Conservation (phyloP, 2,888 invertebrate species). For the Drosophila eohydei region DNA sequence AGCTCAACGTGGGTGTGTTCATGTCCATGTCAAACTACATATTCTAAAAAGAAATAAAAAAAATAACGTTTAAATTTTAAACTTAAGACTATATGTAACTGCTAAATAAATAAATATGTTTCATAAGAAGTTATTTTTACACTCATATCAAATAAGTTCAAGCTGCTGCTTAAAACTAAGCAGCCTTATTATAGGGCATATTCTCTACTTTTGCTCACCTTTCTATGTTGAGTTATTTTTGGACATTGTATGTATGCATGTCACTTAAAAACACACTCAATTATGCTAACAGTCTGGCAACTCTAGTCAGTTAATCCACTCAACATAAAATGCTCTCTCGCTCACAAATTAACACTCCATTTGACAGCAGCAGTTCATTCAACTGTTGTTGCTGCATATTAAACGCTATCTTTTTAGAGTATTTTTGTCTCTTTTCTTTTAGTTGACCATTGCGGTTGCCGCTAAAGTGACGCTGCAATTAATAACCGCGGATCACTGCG, state of each 20-base stretch:
- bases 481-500: slow-evolving; percentile 10
- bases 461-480: slow-evolving; percentile 13
- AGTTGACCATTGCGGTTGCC: slow-evolving; percentile 16
- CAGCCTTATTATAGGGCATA: slow-evolving; percentile 4
- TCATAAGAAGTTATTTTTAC: slow-evolving; percentile 30
- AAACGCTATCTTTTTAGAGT: slow-evolving; percentile 4
- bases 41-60: slow-evolving; percentile 12
- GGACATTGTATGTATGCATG: slow-evolving; percentile 24
- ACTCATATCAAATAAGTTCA: neutral
- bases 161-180: slow-evolving; percentile 13
- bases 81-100: slow-evolving; percentile 63
- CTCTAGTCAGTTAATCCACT: slow-evolving; percentile 24
- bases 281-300: slow-evolving; percentile 41
- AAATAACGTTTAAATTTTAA: slow-evolving; percentile 26
- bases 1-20: slow-evolving; percentile 50
- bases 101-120: slow-evolving; percentile 61
- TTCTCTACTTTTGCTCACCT: neutral
- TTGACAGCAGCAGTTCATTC: slow-evolving; percentile 48
- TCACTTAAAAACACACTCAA: slow-evolving; percentile 33
- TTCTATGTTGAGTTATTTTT: slow-evolving; percentile 60
- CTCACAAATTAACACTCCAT: slow-evolving; percentile 7
- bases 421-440: slow-evolving; percentile 10
- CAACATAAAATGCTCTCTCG: slow-evolving; percentile 13
- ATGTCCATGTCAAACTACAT: slow-evolving; percentile 21
- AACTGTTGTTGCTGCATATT: slow-evolving; percentile 35